Base-by-base conservation (phyloP, 2,888 invertebrate genomes). In the Hypena proboscidalis region DNA sequence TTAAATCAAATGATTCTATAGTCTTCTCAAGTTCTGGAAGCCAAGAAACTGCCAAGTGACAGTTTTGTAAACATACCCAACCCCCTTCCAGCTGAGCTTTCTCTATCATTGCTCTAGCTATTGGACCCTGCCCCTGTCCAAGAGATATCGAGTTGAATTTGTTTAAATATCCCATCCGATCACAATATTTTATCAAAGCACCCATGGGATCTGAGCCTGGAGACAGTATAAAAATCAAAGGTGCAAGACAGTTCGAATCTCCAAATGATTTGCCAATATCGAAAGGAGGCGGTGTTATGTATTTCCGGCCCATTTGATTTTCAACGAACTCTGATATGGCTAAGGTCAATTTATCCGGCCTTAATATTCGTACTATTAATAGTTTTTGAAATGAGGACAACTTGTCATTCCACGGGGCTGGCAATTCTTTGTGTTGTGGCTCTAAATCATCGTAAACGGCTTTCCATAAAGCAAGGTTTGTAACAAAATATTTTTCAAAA, bases 31-130 rank as follows among this genome's bases (percentile, higher is more conserved):
- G 85, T 1, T 90, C 85, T 0, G 94, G 92, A 92, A 97, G 94
- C 97, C 97, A 97, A 1, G 95, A 95, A 3, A 94, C 94, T 0
- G 96, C 96, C 58, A 97, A 91, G 81, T 97, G 97, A 74, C 97
- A 97, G 77, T 97, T 97, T 89, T 97, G 97, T 49, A 97, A 88
- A 75, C 96, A 95, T 2, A 97, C 95, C 97, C 97, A 97, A 2
- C 93, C 91, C 1, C 97, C 97, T 58, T 93, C 93, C 34, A 87
- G 78, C 70, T 94, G 94, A 0, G 94, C 96, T 55, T 88, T 85
- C 74, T 93, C 92, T 43, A 97, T 95, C 90, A 96, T 92, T 35
- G 91, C 92, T 65, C 93, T 92, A 1, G 96, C 97, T 49, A 94
- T 93, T 1, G 94, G 94, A 0, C 94, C 94, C 89, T 95, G 94